phyloP scores from a whole-genome alignment of 37 sponge, comb jelly and placozoan genomes.

The Dysidea cf. avara region DNA sequence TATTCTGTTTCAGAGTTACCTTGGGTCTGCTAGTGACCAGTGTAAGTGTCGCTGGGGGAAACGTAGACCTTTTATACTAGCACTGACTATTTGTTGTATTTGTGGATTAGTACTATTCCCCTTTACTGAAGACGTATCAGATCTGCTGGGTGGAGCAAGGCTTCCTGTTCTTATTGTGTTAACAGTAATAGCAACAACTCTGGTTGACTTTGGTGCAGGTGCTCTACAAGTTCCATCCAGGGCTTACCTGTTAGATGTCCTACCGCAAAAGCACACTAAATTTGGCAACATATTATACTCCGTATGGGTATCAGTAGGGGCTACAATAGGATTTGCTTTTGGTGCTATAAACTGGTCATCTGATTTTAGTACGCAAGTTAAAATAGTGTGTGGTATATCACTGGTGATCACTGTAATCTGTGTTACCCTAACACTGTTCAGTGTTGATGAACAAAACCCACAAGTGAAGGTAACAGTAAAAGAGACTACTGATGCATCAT shows the following conservation, averaged over 20 bases:
- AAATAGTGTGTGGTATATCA: constrained; percentile 24
- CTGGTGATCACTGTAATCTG: constrained; percentile 5
- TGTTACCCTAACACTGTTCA: neutral
- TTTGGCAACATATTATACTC: constrained; percentile 22
- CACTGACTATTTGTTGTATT: neutral
- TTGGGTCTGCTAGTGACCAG: constrained; percentile 36
- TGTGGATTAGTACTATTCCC: constrained; percentile 17
- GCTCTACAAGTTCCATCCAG: constrained; percentile 22
- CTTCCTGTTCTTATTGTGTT: neutral
- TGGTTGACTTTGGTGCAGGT: constrained; percentile 32
- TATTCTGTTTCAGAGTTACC: no score
- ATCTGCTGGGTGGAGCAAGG: no score
- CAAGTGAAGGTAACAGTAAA: neutral
- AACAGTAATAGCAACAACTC: neutral
- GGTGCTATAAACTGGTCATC: constrained; percentile 19
- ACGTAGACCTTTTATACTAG: constrained; percentile 46
- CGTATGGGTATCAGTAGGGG: constrained; percentile 1
- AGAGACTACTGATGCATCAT: no score
- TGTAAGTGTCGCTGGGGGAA: constrained; percentile 45
- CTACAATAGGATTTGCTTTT: neutral
- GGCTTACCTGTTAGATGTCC: constrained; percentile 39
- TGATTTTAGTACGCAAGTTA: neutral
- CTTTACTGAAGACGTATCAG: neutral
- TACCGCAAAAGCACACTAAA: constrained; percentile 11
- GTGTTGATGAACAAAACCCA: constrained; percentile 14